These are phyloP conservation scores for Platanista minor DNA, from an alignment of 2,113 vertebrate genomes.

Conservation along the genomic window DNA sequence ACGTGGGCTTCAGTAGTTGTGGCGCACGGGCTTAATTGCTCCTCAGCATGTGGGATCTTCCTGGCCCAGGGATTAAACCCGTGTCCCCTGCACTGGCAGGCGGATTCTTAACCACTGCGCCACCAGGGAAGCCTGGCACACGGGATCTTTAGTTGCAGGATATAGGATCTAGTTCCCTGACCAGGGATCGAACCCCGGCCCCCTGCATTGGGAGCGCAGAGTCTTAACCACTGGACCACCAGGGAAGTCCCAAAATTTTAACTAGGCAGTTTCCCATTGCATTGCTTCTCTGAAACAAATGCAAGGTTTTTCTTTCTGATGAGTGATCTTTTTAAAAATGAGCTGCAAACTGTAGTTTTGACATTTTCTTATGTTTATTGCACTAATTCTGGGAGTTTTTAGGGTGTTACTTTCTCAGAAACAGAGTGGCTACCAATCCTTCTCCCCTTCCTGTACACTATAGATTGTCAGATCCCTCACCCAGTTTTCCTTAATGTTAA, in stretches of 20 bases:
- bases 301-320: neutral
- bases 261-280: neutral
- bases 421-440: neutral
- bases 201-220: too few species aligned
- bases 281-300: neutral
- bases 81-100: too few species aligned
- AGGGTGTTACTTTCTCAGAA: neutral
- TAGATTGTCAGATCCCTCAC: neutral
- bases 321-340: neutral
- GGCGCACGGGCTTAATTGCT: too few species aligned
- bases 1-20: too few species aligned
- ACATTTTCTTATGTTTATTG: neutral
- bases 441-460: rapidly evolving
- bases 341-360: neutral
- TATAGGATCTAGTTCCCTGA: too few species aligned
- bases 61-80: too few species aligned
- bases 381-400: neutral
- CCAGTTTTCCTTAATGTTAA: neutral
- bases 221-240: too few species aligned
- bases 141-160: too few species aligned
- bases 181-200: too few species aligned
- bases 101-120: too few species aligned
- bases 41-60: too few species aligned
- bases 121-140: too few species aligned
- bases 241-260: neutral